A percentile compares a stretch with the other conserved stretches of the same genome.
These are phyloP conservation scores for Limnephilus lunatus DNA, from an alignment of 2,888 invertebrate species.

Conservation along the genomic window DNA sequence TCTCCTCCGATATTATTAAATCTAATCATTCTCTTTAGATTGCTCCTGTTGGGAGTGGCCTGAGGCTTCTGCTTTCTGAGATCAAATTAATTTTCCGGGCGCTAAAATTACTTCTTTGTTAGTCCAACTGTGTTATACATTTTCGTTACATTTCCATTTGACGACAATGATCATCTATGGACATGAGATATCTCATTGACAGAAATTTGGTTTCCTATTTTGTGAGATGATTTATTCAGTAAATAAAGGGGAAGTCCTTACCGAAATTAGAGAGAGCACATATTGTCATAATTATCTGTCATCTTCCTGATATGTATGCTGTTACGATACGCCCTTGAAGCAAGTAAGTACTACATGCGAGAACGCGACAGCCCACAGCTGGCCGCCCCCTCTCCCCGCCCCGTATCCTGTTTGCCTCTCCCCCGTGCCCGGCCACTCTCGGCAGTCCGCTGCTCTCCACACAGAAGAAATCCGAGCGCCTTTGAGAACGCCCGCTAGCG, in stretches of 20 bases:
- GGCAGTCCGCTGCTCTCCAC: too few species aligned
- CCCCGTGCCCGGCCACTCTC: too few species aligned
- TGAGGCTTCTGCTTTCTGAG: background rate
- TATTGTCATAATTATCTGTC: background rate
- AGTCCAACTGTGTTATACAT: background rate
- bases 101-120: background rate
- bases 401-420: too few species aligned
- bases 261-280: background rate
- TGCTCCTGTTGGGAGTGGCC: background rate
- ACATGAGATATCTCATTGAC: background rate
- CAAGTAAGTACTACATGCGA: too few species aligned
- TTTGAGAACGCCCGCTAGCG: too few species aligned
- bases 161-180: background rate
- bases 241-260: background rate
- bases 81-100: background rate
- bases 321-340: too few species aligned
- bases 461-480: too few species aligned
- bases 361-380: too few species aligned
- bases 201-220: background rate
- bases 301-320: background rate
- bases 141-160: background rate
- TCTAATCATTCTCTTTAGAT: slow-evolving; percentile 11
- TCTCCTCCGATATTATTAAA: slow-evolving; percentile 18
- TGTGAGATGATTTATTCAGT: background rate
- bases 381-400: too few species aligned